Evolutionary conservation across 92 coral and sea anemone genomes (phyloP).

Genomic region (Epizoanthus rinbou): DNA sequence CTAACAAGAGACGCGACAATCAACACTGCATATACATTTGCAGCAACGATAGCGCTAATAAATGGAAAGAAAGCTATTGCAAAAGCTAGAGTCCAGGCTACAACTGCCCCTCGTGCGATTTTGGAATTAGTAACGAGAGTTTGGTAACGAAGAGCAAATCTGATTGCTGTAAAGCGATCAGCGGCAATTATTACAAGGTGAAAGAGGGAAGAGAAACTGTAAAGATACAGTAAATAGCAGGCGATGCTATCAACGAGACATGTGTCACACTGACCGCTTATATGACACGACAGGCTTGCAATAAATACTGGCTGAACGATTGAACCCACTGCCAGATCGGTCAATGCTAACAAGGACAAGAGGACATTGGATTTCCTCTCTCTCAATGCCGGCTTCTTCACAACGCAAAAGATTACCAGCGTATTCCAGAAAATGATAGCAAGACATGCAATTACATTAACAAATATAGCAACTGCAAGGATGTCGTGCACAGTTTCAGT

Average conservation of each 20-base stretch:
- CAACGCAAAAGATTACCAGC: not conserved
- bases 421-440: not conserved
- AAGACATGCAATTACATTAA: not conserved
- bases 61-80: not conserved
- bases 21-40: no score
- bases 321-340: not conserved
- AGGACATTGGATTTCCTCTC: not conserved
- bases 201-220: not conserved
- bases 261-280: not conserved
- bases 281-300: not conserved
- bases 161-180: not conserved
- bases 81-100: not conserved
- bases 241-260: not conserved
- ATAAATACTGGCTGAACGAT: not conserved
- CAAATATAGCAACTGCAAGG: not conserved
- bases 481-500: not conserved
- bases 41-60: not conserved
- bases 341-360: not conserved
- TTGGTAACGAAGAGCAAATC: not conserved
- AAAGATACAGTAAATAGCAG: not conserved
- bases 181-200: not conserved
- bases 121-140: not conserved
- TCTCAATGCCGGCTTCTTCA: not conserved
- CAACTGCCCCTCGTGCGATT: not conserved
- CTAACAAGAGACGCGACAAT: no score